A percentile compares a stretch with the other conserved stretches of the same genome.
Conservation (phyloP, 2,113 vertebrate genomes). For the Gobiocypris rarus region DNA sequence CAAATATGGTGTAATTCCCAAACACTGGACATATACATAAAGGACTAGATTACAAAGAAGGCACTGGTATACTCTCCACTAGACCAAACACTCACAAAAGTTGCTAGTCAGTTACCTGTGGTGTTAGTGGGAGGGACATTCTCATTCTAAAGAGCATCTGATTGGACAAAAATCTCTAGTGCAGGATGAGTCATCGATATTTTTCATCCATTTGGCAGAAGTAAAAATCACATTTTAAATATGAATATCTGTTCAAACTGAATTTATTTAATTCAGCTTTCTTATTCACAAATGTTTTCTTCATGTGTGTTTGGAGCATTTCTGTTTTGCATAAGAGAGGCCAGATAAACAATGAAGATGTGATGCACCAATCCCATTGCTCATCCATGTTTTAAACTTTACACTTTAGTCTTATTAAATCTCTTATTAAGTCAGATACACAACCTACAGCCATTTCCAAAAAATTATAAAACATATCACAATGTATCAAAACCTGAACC, state of each 20-base stretch:
- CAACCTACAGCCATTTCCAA: not conserved
- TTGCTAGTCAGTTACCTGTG: not conserved
- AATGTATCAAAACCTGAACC: slow-evolving; percentile 14
- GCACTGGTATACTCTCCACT: not conserved
- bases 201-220: not conserved
- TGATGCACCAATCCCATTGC: not conserved
- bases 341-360: not conserved
- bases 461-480: not conserved
- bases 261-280: not conserved
- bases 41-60: not conserved
- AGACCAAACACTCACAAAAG: not conserved
- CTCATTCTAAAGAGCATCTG: not conserved
- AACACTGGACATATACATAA: not conserved
- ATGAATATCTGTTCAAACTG: not conserved
- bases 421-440: not conserved
- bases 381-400: not conserved
- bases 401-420: slow-evolving; percentile 1
- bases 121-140: not conserved
- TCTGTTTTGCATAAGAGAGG: not conserved
- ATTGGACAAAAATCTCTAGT: slow-evolving; percentile 6
- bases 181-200: not conserved
- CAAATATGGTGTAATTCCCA: not conserved
- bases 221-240: not conserved
- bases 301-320: not conserved
- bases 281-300: not conserved